A percentile compares a stretch with the other conserved stretches of the same genome.
Conservation (phyloP, 1,140 invertebrate species). For the Zaprionus gabonicus region DNA sequence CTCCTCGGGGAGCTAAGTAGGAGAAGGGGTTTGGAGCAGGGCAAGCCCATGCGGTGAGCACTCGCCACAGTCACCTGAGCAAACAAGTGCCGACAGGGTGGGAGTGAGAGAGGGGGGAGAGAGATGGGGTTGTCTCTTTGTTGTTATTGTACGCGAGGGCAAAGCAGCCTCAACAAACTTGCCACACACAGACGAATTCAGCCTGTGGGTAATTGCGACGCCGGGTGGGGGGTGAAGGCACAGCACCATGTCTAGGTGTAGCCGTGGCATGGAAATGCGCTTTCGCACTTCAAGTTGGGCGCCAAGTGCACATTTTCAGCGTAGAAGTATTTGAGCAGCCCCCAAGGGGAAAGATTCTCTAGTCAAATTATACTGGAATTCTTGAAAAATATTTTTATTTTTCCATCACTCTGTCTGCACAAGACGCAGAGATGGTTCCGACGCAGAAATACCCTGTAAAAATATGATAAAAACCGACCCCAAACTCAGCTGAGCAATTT, state of each 20-base stretch:
- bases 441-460: background rate
- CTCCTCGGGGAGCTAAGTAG: constrained; percentile 11
- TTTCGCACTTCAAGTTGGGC: constrained; percentile 42
- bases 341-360: background rate
- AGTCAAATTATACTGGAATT: constrained; percentile 24
- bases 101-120: background rate
- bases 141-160: constrained; percentile 1
- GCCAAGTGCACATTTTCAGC: constrained; percentile 49
- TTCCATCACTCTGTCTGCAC: background rate
- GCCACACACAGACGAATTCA: background rate
- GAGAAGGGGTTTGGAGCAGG: background rate
- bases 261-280: constrained; percentile 30
- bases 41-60: constrained; percentile 12
- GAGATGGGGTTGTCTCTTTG: background rate
- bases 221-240: background rate
- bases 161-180: constrained; percentile 11
- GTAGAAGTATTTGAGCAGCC: constrained; percentile 5
- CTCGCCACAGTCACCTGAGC: constrained; percentile 23
- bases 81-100: constrained; percentile 19
- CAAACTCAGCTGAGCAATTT: constrained; percentile 34
- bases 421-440: background rate
- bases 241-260: background rate
- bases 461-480: constrained; percentile 19
- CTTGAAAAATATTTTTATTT: background rate
- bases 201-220: background rate